Percentiles rank a stretch among this genome's conserved stretches.
Conservation (phyloP, 1,140 invertebrate genomes). For the Muscidifurax raptorellus region DNA sequence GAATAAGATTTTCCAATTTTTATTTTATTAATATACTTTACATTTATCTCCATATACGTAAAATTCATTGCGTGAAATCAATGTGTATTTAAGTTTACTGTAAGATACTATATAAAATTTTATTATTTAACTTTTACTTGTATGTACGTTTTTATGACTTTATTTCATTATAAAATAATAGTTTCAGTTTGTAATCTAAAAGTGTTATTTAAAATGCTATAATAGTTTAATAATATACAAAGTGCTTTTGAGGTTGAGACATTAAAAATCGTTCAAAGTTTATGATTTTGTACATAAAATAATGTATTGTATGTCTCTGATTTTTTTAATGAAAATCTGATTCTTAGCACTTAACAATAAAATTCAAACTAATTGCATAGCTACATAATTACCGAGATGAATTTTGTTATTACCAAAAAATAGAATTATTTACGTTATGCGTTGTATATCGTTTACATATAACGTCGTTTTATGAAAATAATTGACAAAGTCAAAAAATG, state of each 20-base stretch:
- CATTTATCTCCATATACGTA: neutral
- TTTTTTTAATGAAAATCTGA: conserved; percentile 58
- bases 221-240: neutral
- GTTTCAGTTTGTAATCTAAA: too few species aligned
- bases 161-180: neutral
- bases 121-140: neutral
- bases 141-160: too few species aligned
- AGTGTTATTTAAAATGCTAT: neutral
- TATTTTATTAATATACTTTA: neutral
- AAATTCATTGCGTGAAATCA: too few species aligned
- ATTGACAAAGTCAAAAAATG: too few species aligned
- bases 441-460: neutral
- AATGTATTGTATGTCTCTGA: neutral
- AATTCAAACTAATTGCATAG: neutral
- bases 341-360: neutral
- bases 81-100: neutral
- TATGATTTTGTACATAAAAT: neutral
- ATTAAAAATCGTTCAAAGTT: too few species aligned
- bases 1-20: conserved; percentile 27
- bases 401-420: conserved; percentile 13
- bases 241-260: too few species aligned
- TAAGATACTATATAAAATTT: neutral
- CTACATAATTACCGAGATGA: neutral
- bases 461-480: neutral
- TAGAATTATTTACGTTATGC: neutral